Conservation (phyloP, 2,888 invertebrate species). For the Andrena haemorrhoa region DNA sequence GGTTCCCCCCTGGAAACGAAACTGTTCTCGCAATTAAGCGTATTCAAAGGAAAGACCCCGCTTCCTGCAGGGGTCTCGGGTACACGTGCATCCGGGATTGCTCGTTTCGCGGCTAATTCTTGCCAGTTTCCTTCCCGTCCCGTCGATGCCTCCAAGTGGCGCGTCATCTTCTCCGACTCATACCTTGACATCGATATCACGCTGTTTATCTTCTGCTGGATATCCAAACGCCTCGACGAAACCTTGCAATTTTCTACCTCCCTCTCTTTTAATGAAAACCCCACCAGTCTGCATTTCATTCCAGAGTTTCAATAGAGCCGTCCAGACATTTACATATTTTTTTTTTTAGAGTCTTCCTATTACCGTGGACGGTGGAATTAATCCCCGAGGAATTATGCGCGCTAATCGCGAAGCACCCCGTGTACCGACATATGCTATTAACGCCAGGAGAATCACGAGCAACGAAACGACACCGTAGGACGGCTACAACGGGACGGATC, state of each 20-base stretch:
- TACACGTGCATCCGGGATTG: conserved; percentile 68
- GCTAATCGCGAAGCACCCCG: neutral
- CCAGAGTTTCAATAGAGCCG: neutral
- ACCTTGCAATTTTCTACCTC: neutral
- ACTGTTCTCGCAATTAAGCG: conserved; percentile 77
- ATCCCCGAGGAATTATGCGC: neutral
- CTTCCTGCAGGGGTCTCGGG: conserved; percentile 56
- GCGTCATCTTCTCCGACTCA: conserved; percentile 1
- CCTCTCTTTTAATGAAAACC: neutral
- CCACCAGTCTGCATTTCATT: neutral
- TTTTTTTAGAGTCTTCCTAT: no score
- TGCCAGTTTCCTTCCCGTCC: conserved; percentile 21
- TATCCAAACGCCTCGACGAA: neutral
- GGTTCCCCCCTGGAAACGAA: conserved; percentile 67
- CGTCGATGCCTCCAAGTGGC: conserved; percentile 23
- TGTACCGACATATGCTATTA: conserved; percentile 21
- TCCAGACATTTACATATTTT: no score
- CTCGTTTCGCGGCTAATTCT: conserved; percentile 70
- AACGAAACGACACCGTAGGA: neutral
- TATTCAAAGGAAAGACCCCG: conserved; percentile 73
- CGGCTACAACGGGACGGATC: conserved; percentile 27
- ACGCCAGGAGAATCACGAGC: conserved; percentile 13
- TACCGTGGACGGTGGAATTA: neutral
- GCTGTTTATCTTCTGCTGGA: neutral
- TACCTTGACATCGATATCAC: conserved; percentile 27